Base-by-base conservation (phyloP, 2,797 vertebrate genomes). In the Myoxocephalus aenaeus region DNA sequence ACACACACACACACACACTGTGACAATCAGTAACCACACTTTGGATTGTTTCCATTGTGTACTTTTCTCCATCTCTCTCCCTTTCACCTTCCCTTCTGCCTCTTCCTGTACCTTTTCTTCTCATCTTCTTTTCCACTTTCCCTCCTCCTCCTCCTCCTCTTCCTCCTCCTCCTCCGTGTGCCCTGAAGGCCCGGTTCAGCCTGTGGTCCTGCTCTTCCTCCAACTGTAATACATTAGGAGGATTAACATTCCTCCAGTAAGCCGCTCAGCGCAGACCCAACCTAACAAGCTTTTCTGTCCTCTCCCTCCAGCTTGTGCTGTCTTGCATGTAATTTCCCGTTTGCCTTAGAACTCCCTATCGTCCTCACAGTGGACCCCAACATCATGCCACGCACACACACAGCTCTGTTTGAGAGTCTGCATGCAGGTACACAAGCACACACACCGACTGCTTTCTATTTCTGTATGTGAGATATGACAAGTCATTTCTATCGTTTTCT, bases 181-280 rank as follows among this genome's bases (percentile, higher is more conserved):
- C 69, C 82, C 88, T 62, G 27, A 34, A 80, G 86, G 85, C 70
- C 51, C 38, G 22, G 69, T 88, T 66, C 86, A 84, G 83, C 82
- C 86, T 85, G 81, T 83, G 88, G 87, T 89, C 88, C 83, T 83
- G 81, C 86, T 87, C 90, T 87, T 82, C 81, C 89, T 90, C 88
- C 89, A 86, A 95, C 90, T 95, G 91, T 94, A 93, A 92, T 92
- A 94, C 92, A 93, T 93, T 94, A 93, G 89, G 58, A 80, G 92
- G 93, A 94, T 94, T 94, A 94, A 94, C 90, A 95, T 95, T 95
- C 94, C 94, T 69, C 65, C 85, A 81, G 85, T 94, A 92, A 95
- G 91, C 88, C 83, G 27, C 75, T 59, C 87, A 83, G 79, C 4
- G 65, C 90, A 83, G 79, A 85, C 66, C 77, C 70, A 80, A 84